Evolutionary conservation across 2,888 invertebrate species (phyloP).

Genomic region (Campaea margaritaria): DNA sequence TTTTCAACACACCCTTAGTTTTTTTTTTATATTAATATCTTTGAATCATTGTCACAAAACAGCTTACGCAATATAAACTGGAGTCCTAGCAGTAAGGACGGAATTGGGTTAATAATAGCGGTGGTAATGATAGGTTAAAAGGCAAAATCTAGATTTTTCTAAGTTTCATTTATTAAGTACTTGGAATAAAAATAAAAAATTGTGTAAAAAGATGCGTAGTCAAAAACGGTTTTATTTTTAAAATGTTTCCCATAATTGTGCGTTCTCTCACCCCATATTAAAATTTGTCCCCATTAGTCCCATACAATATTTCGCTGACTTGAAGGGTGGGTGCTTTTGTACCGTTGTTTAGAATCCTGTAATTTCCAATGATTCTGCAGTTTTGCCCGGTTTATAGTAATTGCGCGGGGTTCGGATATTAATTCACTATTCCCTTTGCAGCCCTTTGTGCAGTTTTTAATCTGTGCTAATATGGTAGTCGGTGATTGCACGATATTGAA

Average conservation of each 20-base stretch:
- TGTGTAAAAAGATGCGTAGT: no score
- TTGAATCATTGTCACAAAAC: not conserved
- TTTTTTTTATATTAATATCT: not conserved
- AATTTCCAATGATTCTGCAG: slow-evolving; percentile 81
- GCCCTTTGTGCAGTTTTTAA: slow-evolving; percentile 74
- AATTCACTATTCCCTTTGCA: slow-evolving; percentile 70
- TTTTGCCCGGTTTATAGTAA: slow-evolving; percentile 73
- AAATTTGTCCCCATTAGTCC: slow-evolving; percentile 78
- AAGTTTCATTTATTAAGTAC: no score
- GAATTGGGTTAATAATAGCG: no score
- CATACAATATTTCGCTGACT: slow-evolving; percentile 59
- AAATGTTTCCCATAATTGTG: slow-evolving; percentile 17
- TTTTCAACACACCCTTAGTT: not conserved
- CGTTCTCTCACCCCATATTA: slow-evolving; percentile 68
- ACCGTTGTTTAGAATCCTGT: slow-evolving; percentile 76
- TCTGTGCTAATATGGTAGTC: slow-evolving; percentile 62
- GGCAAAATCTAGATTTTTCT: no score
- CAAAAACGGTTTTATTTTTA: slow-evolving; percentile 14
- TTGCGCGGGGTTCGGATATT: slow-evolving; percentile 69
- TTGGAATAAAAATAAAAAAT: no score
- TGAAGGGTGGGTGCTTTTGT: slow-evolving; percentile 73
- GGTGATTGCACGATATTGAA: slow-evolving; percentile 33
- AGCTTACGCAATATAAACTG: no score
- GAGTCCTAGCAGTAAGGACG: no score
- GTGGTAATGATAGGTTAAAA: no score